Evolutionary conservation across 2,888 invertebrate species (phyloP), one percentile per base, ranked within the genome.

Genomic region (Ormyrus rosae): DNA sequence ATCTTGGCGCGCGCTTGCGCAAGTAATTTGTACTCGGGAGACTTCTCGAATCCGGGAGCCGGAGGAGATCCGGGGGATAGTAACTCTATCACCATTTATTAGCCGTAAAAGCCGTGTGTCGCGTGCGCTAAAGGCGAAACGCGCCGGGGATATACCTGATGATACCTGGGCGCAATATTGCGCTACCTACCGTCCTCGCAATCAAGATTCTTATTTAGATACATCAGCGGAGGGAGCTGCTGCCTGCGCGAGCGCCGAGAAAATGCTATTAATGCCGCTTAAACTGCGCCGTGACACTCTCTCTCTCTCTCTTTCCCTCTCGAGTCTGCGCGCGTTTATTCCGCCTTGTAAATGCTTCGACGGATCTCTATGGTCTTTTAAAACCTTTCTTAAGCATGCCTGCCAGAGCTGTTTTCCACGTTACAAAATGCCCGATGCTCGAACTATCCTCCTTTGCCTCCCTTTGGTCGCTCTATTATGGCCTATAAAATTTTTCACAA

Each of bases 151-250:
- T 48, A 53, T 51, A 65, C 70, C 64, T 64, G 70, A 75, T 45
- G 75, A 75, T 75, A 75, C 60, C 61, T 67, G 75, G 11, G 46
- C 10, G 56, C 70, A 71, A 75, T 80, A 80, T 75, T 69, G 69
- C 70, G 60, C 45, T 60, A 19, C 79, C 10, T 51, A 53, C 53
- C 75, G n/a, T 48, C 70, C 56, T 56, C 51, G 74, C 65, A 75
- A 80, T 80, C 75, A 75, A 80, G 75, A 80, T 80, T 80, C 80
- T 80, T 80, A 75, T 80, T 80, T 80, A 75, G 80, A 80, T 75
- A 80, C 70, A 78, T 78, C 13, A 60, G 19, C 60, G 67, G 53
- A 51, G 34, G 34, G 60, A 13, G 13, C 65, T 11, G 50, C 58
- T 68, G 46, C 64, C 5, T 6, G 19, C 8, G 46, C 45, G 45